Evolutionary conservation across 2,888 invertebrate species (phyloP).

Genomic region (Julus scandinavius): DNA sequence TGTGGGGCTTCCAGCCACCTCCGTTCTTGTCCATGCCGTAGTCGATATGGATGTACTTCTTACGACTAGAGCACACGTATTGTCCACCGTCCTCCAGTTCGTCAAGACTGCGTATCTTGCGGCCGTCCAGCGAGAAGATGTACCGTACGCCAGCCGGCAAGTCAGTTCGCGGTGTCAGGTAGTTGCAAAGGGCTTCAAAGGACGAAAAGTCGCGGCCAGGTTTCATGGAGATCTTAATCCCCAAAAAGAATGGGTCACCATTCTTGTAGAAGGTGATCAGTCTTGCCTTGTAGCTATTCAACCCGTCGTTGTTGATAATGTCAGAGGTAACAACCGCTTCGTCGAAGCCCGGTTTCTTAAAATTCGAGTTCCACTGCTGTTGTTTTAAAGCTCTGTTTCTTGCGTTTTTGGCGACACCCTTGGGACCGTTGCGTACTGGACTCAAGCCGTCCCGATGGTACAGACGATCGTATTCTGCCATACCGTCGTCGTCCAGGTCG

Average conservation of each 20-base stretch:
- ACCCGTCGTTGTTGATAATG: constrained; percentile 78
- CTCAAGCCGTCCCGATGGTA: constrained; percentile 9
- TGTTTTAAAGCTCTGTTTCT: neutral
- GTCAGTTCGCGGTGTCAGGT: constrained; percentile 87
- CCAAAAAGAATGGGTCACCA: constrained; percentile 92
- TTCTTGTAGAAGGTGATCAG: constrained; percentile 91
- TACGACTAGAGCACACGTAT: constrained; percentile 92
- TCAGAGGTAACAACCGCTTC: constrained; percentile 52
- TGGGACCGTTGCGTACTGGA: constrained; percentile 51
- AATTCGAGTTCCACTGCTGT: neutral
- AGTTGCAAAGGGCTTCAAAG: constrained; percentile 84
- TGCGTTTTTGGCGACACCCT: neutral
- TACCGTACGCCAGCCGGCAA: constrained; percentile 88
- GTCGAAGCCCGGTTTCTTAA: neutral
- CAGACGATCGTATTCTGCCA: constrained; percentile 19
- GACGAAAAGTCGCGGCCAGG: constrained; percentile 88
- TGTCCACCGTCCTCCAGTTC: constrained; percentile 90
- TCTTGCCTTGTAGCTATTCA: constrained; percentile 65
- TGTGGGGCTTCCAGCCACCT: constrained; percentile 57
- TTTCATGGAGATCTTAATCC: constrained; percentile 87
- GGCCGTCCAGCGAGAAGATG: constrained; percentile 92
- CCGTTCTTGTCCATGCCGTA: constrained; percentile 71
- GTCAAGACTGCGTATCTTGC: constrained; percentile 82
- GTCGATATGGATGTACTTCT: constrained; percentile 76
- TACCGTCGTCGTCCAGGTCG: constrained; percentile 8